Evolutionary conservation across 2,888 invertebrate genomes (phyloP).

Genomic region (Schizotus pectinicornis): DNA sequence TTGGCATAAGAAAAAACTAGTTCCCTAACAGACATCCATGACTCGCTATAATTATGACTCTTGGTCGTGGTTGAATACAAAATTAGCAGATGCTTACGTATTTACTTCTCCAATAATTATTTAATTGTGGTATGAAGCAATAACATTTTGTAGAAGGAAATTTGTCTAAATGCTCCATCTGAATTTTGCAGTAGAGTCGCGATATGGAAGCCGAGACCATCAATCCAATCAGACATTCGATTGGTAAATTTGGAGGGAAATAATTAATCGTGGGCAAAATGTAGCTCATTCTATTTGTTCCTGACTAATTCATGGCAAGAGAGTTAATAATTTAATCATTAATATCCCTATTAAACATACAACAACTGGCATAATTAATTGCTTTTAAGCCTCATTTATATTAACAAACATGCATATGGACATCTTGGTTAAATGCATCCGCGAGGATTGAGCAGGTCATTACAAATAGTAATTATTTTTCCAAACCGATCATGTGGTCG

Average conservation of each 20-base stretch:
- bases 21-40: too few species aligned
- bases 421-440: conserved; percentile 4
- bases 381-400: conserved; percentile 25
- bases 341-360: conserved; percentile 25
- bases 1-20: too few species aligned
- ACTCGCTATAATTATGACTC: too few species aligned
- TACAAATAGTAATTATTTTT: neutral
- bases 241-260: conserved; percentile 19
- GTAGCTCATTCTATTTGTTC: conserved; percentile 21
- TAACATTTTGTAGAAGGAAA: too few species aligned
- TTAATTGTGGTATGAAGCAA: too few species aligned
- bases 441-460: neutral
- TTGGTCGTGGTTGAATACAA: too few species aligned
- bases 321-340: conserved; percentile 25
- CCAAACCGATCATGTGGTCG: conserved; percentile 1
- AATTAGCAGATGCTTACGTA: too few species aligned
- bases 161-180: too few species aligned
- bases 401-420: conserved; percentile 5
- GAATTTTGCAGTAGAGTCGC: too few species aligned
- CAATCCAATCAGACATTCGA: conserved; percentile 14
- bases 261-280: conserved; percentile 24
- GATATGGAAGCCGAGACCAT: too few species aligned
- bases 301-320: conserved; percentile 22
- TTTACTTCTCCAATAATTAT: too few species aligned
- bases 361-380: conserved; percentile 23